Evolutionary conservation across 2,113 vertebrate genomes (phyloP), one percentile per base, ranked within the genome.

Genomic region (Cygnus atratus): DNA sequence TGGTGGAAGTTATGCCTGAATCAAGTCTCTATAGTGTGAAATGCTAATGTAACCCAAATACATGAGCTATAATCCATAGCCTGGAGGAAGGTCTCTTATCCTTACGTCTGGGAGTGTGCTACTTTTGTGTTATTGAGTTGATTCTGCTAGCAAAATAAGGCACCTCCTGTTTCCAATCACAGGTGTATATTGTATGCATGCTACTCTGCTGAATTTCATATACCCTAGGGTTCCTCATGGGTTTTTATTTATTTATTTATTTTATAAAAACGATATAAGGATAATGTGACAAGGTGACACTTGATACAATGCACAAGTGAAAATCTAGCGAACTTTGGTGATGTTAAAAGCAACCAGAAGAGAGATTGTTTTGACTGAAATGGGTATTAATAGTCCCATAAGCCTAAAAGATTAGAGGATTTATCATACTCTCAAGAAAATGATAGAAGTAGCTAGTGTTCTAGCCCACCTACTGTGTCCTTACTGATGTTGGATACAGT

Each of bases 41-140:
- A 97, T 97, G 96, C 93, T 97, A 97, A 97, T 97, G 93, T 96
- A 96, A 97, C 96, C 96, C 96, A 97, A 97, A 97, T 96, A 96
- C 95, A 94, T 96, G 94, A 96, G 68, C 94, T 95, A 89, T 96
- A 97, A 97, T 97, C 96, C 96, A 95, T 96, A 97, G 96, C 97
- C 97, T 94, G 92, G 77, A 96, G 96, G 96, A 97, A 97, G 93
- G 94, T 96, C 82, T 97, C 90, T 97, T 95, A 97, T 97, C 92
- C 87, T 94, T 83, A 73, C 0, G 2, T 93, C 94, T 96, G 88
- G 83, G 93, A 96, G 19, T 83, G 86, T 95, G 91, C 93, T 96
- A 89, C 92, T 97, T 95, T 86, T 96, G 88, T 92, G 48, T 59
- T 85, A 55, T 80, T 59, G 85, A 92, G 92, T 78, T 96, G 94